These are phyloP conservation scores for Trachelus troglodyta DNA, from an alignment of 2,888 invertebrate genomes.

Conservation along the genomic window DNA sequence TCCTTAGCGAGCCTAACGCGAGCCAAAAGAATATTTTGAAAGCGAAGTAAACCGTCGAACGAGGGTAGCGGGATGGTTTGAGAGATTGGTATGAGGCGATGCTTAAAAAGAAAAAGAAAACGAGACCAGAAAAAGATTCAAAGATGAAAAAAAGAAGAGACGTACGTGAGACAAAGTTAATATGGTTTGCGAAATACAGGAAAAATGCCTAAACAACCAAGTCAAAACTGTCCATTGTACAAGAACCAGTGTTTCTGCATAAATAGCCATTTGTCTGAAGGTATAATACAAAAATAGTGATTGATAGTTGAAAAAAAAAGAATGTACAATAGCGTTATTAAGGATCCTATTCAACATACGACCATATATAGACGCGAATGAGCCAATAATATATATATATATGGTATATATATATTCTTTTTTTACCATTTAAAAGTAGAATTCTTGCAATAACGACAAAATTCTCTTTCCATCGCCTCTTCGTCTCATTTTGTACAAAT, in stretches of 20 bases:
- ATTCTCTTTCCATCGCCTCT: not conserved
- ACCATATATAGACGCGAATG: not conserved
- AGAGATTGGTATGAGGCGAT: not conserved
- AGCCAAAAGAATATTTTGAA: slow-evolving; percentile 30
- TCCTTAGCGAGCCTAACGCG: slow-evolving; percentile 44
- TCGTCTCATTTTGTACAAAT: not conserved
- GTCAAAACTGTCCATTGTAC: not conserved
- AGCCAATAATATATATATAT: not conserved
- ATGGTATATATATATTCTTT: too few species aligned
- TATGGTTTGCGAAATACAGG: too few species aligned
- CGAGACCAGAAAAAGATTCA: not conserved
- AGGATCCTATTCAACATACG: not conserved
- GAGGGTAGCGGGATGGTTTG: not conserved
- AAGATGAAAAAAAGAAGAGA: not conserved
- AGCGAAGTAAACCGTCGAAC: not conserved
- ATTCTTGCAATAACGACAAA: not conserved
- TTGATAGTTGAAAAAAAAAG: not conserved
- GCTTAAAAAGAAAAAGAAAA: slow-evolving; percentile 27
- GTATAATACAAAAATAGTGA: not conserved
- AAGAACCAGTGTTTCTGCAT: not conserved
- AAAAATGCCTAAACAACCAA: not conserved
- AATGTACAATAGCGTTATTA: not conserved
- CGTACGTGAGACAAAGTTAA: not conserved
- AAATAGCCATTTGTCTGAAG: not conserved
- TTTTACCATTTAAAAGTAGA: too few species aligned